A percentile compares a stretch with the other conserved stretches of the same genome.
Conservation (phyloP, 2,113 vertebrate species). For the Dipodomys spectabilis region DNA sequence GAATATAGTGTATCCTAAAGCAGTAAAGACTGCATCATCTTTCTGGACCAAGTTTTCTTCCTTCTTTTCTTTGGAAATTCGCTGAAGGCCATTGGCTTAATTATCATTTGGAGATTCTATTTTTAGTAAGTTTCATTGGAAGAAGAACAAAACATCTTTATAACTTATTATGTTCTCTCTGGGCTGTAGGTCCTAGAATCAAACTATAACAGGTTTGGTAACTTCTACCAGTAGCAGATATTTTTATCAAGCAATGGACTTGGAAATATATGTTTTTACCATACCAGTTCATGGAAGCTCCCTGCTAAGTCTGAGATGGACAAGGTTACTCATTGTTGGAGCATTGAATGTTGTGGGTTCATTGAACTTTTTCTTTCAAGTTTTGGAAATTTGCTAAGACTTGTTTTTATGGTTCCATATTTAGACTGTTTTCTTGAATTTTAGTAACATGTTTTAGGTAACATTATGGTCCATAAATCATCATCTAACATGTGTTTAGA, state of each 20-base stretch:
- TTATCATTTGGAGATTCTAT: not conserved
- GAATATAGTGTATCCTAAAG: not conserved
- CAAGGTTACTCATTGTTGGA: not conserved
- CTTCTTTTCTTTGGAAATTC: not conserved
- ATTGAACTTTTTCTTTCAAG: not conserved
- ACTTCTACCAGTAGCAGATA: not conserved
- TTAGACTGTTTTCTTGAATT: too few species aligned
- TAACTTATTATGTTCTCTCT: constrained; percentile 5
- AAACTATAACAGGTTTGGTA: not conserved
- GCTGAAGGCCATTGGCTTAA: not conserved
- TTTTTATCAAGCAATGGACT: not conserved
- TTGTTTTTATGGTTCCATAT: too few species aligned
- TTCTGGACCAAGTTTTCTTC: not conserved
- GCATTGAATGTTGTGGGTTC: not conserved
- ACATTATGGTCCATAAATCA: too few species aligned
- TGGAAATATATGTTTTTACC: not conserved
- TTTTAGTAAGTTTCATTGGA: not conserved
- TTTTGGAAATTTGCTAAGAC: too few species aligned
- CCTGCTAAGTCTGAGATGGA: not conserved
- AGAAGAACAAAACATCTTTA: not conserved
- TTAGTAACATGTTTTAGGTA: too few species aligned
- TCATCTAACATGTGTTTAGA: too few species aligned
- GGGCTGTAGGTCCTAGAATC: not conserved
- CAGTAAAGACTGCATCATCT: not conserved
- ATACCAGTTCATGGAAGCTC: not conserved